Evolutionary conservation across 2,113 vertebrate genomes (phyloP).

Genomic region (Prionailurus viverrinus): DNA sequence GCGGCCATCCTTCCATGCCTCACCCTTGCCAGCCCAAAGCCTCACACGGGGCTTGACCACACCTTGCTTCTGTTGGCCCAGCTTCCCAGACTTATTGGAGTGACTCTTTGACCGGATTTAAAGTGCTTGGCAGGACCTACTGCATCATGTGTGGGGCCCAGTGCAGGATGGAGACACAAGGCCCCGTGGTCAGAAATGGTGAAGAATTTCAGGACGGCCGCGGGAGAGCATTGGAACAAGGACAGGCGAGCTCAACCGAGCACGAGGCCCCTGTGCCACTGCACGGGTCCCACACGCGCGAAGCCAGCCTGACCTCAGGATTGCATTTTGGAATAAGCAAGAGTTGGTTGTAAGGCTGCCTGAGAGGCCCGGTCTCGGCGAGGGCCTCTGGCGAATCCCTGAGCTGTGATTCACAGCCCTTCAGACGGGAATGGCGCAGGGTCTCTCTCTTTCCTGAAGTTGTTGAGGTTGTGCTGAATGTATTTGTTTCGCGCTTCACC

Average conservation of each 20-base stretch:
- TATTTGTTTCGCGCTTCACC: background rate
- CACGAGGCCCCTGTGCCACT: background rate
- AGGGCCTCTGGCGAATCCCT: background rate
- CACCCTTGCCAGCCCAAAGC: background rate
- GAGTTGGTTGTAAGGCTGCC: background rate
- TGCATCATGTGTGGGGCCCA: background rate
- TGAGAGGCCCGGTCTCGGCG: background rate
- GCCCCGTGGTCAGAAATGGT: background rate
- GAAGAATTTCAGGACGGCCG: background rate
- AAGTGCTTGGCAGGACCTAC: background rate
- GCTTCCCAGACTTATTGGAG: background rate
- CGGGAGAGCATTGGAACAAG: background rate
- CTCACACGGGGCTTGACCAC: background rate
- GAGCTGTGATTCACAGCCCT: background rate
- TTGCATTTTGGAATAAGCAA: background rate
- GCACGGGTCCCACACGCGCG: rapidly evolving
- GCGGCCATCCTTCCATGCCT: background rate
- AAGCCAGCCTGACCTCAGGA: background rate
- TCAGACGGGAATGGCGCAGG: background rate
- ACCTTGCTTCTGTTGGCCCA: background rate
- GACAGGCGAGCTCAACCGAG: background rate
- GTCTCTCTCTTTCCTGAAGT: background rate
- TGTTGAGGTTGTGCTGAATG: background rate
- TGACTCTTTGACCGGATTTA: background rate
- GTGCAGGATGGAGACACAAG: background rate